Evolutionary conservation across 2,113 vertebrate species (phyloP), one percentile per base, ranked within the genome.

Genomic region (Suncus etruscus): DNA sequence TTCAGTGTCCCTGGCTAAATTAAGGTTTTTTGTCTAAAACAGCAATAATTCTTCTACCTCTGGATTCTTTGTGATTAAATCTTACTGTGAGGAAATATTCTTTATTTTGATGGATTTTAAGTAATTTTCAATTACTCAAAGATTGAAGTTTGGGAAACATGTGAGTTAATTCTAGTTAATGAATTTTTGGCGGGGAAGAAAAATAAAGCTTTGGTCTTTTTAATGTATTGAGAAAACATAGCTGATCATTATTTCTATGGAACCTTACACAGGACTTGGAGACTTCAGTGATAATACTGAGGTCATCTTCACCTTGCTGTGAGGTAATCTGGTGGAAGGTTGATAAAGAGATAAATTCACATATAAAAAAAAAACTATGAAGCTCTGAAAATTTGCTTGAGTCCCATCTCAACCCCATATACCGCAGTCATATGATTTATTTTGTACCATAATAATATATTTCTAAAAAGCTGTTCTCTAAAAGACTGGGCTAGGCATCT

Each of bases 1-100:
- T 31, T 70, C 72, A 90, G 24, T 7, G 18, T 65, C 58, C 84
- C 63, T 50, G 76, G 27, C 70, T 81, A 93, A 89, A 90, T 86
- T 54, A 75, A 89, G n/a, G 73, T 72, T 68, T 76, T 89, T 65
- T 73, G 70, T 89, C 75, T 93, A 73, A 88, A 91, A 78, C 29
- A 83, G 51, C 31, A 73, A 65, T 91, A 87, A 85, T 81, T 77
- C 54, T 32, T 74, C 80, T 63, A 11, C 58, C 29, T 88, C 61
- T 69, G 61, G 65, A 24, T 68, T 73, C 3, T 70, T 73, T n/a
- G 29, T 48, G 81, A 85, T 85, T 31, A 90, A 83, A 22, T 50
- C 51, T 85, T 74, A 70, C 58, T 70, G 15, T 25, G 76, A 78
- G 61, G 39, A 87, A 61, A 85, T 78, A 79, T 24, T 86, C 2